A percentile compares a stretch with the other conserved stretches of the same genome.
These are phyloP conservation scores for Atlantisia rogersi DNA, from an alignment of 2,113 vertebrate genomes.

Conservation along the genomic window DNA sequence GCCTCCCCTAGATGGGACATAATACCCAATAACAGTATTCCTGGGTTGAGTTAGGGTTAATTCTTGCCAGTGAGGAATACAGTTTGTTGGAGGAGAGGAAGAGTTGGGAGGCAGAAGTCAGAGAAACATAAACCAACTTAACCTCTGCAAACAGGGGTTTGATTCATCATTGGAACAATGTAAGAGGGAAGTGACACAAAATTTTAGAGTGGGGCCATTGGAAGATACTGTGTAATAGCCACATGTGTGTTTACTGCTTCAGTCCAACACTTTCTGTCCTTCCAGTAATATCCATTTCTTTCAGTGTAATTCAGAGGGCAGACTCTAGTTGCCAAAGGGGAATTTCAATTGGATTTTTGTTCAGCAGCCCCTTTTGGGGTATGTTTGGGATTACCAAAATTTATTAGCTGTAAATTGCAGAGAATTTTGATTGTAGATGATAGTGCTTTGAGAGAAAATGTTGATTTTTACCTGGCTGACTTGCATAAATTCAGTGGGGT, in stretches of 20 bases:
- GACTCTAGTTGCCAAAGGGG: background rate
- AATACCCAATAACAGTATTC: background rate
- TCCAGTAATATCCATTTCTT: background rate
- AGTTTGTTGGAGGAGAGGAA: background rate
- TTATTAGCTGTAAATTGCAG: background rate
- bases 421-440: background rate
- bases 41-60: background rate
- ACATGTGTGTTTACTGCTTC: background rate
- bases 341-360: background rate
- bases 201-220: background rate
- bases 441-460: background rate
- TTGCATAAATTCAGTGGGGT: background rate
- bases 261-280: background rate
- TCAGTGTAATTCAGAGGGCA: background rate
- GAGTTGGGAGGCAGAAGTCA: background rate
- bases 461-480: background rate
- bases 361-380: background rate
- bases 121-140: background rate
- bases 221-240: background rate
- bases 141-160: background rate
- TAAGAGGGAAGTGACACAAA: background rate
- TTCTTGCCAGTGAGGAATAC: background rate
- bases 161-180: accelerated
- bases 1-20: background rate
- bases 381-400: background rate